A percentile compares a stretch with the other conserved stretches of the same genome.
Evolutionary conservation across 2,113 vertebrate species (phyloP).

Genomic region (Pyxicephalus adspersus): DNA sequence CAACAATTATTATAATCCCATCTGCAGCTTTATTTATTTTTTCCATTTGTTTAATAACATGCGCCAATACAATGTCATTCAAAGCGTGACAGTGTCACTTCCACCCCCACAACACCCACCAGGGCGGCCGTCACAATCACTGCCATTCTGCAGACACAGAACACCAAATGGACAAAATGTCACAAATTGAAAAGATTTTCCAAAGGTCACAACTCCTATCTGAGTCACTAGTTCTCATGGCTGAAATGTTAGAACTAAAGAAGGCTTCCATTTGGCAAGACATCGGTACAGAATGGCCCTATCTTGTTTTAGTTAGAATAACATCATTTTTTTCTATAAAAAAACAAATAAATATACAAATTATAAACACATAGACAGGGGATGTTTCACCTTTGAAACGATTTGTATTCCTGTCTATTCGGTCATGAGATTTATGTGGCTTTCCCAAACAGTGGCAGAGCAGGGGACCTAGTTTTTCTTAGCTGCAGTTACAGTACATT

Average conservation of each 20-base stretch:
- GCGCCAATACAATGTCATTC: slow-evolving; percentile 57
- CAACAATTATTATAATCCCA: slow-evolving; percentile 1
- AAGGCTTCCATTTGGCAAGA: too few species aligned
- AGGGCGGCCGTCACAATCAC: slow-evolving; percentile 72
- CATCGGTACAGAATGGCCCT: too few species aligned
- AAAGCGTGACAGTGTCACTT: slow-evolving; percentile 70
- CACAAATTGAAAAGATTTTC: slow-evolving; percentile 68
- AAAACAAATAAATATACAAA: too few species aligned
- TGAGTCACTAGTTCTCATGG: slow-evolving; percentile 62
- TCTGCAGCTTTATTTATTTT: slow-evolving; percentile 58
- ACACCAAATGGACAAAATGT: slow-evolving; percentile 78
- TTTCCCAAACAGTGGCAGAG: too few species aligned
- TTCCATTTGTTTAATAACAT: slow-evolving; percentile 63
- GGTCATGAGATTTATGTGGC: too few species aligned
- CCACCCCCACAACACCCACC: slow-evolving; percentile 77
- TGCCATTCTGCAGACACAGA: slow-evolving; percentile 69
- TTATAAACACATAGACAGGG: too few species aligned
- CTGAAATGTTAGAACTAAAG: slow-evolving; percentile 22
- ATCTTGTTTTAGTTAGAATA: too few species aligned
- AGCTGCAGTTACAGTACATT: too few species aligned
- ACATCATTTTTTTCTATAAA: too few species aligned
- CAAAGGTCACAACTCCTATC: slow-evolving; percentile 76
- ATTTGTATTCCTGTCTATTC: too few species aligned
- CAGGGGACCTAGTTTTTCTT: too few species aligned
- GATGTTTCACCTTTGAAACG: too few species aligned